Base-by-base conservation (phyloP, 2,797 vertebrate species). In the Micrastur ruficollis region DNA sequence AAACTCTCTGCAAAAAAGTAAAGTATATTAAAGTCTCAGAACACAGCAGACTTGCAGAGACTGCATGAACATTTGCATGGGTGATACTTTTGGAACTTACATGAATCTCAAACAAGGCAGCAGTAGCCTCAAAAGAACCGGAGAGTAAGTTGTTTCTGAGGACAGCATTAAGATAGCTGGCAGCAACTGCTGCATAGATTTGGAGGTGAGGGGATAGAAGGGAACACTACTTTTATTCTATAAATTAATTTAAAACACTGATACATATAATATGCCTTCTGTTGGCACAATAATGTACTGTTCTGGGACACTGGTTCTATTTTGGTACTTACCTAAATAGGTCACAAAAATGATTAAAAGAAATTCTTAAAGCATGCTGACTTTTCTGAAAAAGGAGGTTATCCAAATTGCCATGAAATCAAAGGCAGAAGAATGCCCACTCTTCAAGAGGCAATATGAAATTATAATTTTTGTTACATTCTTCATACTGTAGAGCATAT, bases 221-320 rank as follows among this genome's bases (percentile, higher is more conserved):
- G 11, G 40, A 90, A 88, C 25, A n/a, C 32, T 59, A 65, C 76
- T 65, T 76, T 78, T 78, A 71, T 67, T 74, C 56, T 65, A 32
- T 23, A 83, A 46, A 81, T 89, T 84, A 21, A 86, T 84, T 92
- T 84, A 62, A 95, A 91, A 92, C 15, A 89, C 27, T 32, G 72
- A 72, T n/a, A 79, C 27, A 46, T 68, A 38, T 10, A 71, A 88
- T 58, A 90, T 7, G 29, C 26, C 76, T 90, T 86, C 65, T 92
- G 65, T 65, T 18, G 8, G 63, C 75, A 93, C 6, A 29, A 67
- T 63, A 74, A 90, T 32, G 34, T 53, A 70, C 67, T 82, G 74
- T 89, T 95, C 93, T 94, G 90, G 90, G 95, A 90, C 87, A 49
- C 25, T 34, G 12, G 18, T 83, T 91, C 93, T 94, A 95, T 91